These are phyloP conservation scores for Oreochromis tanganicae DNA, from an alignment of 2,113 vertebrate genomes.

Conservation along the genomic window DNA sequence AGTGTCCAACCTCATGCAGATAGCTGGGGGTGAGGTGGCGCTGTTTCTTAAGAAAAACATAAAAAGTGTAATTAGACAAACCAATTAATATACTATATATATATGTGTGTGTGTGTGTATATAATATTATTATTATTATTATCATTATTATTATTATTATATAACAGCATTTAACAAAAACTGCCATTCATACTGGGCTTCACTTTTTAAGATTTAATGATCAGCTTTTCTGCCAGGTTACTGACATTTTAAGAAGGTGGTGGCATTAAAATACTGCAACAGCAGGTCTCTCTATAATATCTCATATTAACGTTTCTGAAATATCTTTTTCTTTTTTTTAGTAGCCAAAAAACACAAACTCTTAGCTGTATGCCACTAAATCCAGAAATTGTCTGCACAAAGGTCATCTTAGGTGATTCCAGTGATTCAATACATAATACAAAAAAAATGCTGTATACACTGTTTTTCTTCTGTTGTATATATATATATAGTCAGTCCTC, in stretches of 20 bases:
- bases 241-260: neutral
- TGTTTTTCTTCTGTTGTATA: neutral
- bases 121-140: too few species aligned
- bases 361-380: neutral
- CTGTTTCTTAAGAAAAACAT: neutral
- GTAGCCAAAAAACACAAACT: neutral
- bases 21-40: neutral
- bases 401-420: neutral
- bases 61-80: neutral
- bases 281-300: neutral
- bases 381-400: neutral
- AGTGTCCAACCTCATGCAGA: neutral
- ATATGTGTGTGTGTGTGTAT: too few species aligned
- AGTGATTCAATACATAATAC: neutral
- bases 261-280: neutral
- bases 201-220: neutral
- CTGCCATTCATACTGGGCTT: neutral
- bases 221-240: neutral
- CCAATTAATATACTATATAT: neutral
- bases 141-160: too few species aligned
- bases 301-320: neutral
- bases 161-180: neutral
- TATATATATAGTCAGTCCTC: neutral
- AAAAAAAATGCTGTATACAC: neutral
- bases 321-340: neutral